Evolutionary conservation across 2,797 vertebrate genomes (phyloP).

Genomic region (Bovichtus diacanthus): DNA sequence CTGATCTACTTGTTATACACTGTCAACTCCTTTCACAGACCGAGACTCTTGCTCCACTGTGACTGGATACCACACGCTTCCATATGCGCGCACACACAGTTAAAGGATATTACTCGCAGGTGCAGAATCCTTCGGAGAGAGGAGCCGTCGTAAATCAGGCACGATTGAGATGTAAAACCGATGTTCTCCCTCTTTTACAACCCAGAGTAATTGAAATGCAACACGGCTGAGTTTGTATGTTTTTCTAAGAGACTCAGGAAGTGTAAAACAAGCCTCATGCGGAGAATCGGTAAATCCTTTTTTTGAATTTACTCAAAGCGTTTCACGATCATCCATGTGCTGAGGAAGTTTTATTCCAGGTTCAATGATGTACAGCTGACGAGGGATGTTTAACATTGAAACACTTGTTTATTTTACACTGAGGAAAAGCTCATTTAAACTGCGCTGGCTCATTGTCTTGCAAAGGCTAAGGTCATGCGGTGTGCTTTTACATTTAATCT

Average conservation of each 20-base stretch:
- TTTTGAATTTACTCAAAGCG: conserved; percentile 15
- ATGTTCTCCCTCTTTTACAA: conserved; percentile 67
- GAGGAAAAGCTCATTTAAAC: not conserved
- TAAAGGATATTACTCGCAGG: conserved; percentile 73
- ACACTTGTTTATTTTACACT: conserved; percentile 30
- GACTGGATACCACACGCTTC: conserved; percentile 44
- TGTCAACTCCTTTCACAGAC: conserved; percentile 41
- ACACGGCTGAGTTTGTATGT: conserved; percentile 56
- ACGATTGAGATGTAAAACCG: conserved; percentile 77
- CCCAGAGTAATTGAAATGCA: conserved; percentile 58
- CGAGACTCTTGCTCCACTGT: conserved; percentile 32
- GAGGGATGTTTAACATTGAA: conserved; percentile 10
- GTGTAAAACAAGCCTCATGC: conserved; percentile 42
- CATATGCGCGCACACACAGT: conserved; percentile 24
- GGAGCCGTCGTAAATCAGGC: conserved; percentile 69
- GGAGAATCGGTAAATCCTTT: conserved; percentile 33
- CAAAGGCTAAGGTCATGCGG: conserved; percentile 20
- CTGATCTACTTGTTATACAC: conserved; percentile 48
- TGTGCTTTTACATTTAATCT: conserved; percentile 16
- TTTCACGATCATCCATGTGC: conserved; percentile 23
- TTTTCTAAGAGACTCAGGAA: conserved; percentile 59
- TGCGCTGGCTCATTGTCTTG: conserved; percentile 8
- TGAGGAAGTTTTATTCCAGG: conserved; percentile 26
- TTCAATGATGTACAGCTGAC: conserved; percentile 4
- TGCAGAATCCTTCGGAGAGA: conserved; percentile 68